Conservation (phyloP, 1,140 invertebrate species). For the Wasmannia auropunctata region DNA sequence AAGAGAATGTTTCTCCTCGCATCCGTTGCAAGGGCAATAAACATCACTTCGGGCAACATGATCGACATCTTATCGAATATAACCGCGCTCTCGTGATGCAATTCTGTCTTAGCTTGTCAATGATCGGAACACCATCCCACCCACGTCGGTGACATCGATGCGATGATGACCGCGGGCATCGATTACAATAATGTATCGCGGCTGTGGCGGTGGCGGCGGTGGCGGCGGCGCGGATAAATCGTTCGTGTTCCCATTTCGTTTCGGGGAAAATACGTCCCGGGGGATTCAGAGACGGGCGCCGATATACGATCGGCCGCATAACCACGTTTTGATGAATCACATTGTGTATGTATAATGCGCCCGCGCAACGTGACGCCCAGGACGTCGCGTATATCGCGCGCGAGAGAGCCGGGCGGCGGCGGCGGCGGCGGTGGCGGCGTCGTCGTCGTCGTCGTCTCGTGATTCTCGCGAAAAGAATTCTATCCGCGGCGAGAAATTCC, state of each 20-base stretch:
- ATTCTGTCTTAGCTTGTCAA: neutral
- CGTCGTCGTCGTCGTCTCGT: no score
- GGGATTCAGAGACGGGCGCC: constrained; percentile 28
- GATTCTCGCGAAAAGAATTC: constrained; percentile 74
- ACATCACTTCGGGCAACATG: neutral
- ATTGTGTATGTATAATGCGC: constrained; percentile 56
- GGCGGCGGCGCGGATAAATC: constrained; percentile 37
- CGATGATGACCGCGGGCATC: constrained; percentile 39
- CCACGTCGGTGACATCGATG: neutral
- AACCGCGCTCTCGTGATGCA: neutral
- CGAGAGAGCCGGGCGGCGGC: constrained; percentile 36
- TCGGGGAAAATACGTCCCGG: constrained; percentile 38
- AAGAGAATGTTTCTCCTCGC: neutral
- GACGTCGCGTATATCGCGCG: constrained; percentile 62
- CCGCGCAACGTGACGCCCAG: constrained; percentile 59
- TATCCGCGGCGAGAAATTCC: constrained; percentile 76
- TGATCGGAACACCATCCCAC: constrained; percentile 10
- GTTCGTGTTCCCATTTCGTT: constrained; percentile 34
- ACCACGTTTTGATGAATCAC: constrained; percentile 58
- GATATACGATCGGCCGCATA: constrained; percentile 58
- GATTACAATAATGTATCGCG: constrained; percentile 40
- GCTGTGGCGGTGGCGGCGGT: no score
- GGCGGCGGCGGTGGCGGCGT: no score
- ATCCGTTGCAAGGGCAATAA: neutral
- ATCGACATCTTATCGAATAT: constrained; percentile 19